Conservation (phyloP, 2,888 invertebrate genomes). For the Thera britannica region DNA sequence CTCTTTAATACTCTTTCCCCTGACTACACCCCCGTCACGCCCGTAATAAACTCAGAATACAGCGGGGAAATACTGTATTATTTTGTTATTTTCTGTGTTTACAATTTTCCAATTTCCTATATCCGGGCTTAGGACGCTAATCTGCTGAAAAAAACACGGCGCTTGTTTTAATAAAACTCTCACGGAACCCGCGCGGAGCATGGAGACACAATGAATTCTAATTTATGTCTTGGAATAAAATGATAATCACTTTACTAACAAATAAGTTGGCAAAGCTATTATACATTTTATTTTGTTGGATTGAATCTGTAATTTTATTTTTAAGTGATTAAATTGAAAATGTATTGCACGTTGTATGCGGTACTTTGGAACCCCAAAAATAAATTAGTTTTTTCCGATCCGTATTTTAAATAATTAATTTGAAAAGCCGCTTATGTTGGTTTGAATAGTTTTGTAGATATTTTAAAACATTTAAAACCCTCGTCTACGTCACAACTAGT, state of each 20-base stretch:
- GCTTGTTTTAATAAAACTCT: conserved; percentile 48
- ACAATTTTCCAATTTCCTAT: conserved; percentile 55
- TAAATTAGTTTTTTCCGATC: no score
- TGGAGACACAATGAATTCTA: conserved; percentile 16
- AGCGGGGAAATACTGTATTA: conserved; percentile 41
- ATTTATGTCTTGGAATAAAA: neutral
- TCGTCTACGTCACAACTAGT: neutral
- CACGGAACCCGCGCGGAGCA: conserved; percentile 34
- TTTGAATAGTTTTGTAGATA: neutral
- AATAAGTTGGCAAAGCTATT: neutral
- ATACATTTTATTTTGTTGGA: no score
- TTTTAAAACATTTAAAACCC: neutral
- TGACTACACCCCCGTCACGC: conserved; percentile 10
- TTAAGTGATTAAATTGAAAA: no score
- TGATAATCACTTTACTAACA: neutral
- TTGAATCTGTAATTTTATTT: no score
- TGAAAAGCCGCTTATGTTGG: no score
- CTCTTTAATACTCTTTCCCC: neutral
- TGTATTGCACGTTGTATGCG: no score
- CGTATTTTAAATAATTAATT: no score
- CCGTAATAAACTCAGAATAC: conserved; percentile 40
- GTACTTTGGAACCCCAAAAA: no score
- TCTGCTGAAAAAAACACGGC: conserved; percentile 45
- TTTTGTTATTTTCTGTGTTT: conserved; percentile 46
- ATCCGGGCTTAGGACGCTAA: conserved; percentile 53